Evolutionary conservation across 2,888 invertebrate genomes (phyloP), one percentile per base, ranked within the genome.

Genomic region (Melipona beecheii): DNA sequence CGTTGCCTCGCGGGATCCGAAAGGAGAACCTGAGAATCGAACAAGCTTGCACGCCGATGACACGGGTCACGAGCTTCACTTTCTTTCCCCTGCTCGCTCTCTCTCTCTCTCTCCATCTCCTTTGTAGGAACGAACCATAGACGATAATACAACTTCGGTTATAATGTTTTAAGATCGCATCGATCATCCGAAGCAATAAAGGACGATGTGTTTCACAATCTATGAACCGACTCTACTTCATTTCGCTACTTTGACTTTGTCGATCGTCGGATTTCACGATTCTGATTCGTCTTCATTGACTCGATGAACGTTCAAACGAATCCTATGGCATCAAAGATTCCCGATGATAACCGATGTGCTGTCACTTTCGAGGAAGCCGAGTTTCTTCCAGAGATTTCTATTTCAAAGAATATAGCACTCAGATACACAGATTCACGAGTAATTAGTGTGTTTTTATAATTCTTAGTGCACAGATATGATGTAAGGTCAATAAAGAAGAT

Each of bases 21-120:
- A 65, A 78, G 64, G 50, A 54, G 68, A 78, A 62, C 70, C 75
- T 71, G 60, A 50, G 66, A 83, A 78, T 83, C 79, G 86, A 87
- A 71, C 78, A 58, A 78, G 79, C 81, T 31, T 83, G 74, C 58
- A 82, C 64, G 60, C 54, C 72, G 64, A 54, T 74, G 84, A 58
- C 77, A 77, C 60, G 72, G 77, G 70, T 83, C 81, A 78, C 71
- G 75, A 54, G 56, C 52, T 43, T 43, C 43, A 43, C 43, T 43
- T 43, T 43, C 43, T 43, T 43, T 43, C 11, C 36, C 9, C 36
- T 36, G 4, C 9, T 11, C 50, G 68, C 54, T 24, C 43, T n/a
- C 43, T 49, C n/a, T n/a, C 43, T 49, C 15, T 4, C 36, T 21
- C 21, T 68, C 31, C 6, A 11, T n/a, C 21, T 27, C n/a, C 31